Conservation (phyloP, 2,888 invertebrate genomes). For the Drosophila fungiperda region DNA sequence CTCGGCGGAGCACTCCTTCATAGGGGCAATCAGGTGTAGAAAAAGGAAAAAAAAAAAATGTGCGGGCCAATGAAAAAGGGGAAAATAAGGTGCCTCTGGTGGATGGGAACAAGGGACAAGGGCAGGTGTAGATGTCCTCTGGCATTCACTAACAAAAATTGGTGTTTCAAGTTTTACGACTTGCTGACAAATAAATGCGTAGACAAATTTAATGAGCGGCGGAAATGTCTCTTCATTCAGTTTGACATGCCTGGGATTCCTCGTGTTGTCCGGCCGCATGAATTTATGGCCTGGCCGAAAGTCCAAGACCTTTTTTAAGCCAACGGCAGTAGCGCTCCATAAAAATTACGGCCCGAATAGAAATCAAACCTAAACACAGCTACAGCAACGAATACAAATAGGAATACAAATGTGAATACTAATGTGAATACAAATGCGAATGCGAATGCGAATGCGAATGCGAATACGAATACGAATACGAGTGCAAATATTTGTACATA, state of each 20-base stretch:
- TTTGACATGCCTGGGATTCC: constrained; percentile 32
- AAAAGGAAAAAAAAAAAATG: not conserved
- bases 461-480: constrained; percentile 18
- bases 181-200: constrained; percentile 83
- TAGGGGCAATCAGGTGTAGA: constrained; percentile 36
- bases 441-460: constrained; percentile 18
- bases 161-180: constrained; percentile 75
- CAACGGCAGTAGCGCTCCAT: constrained; percentile 54
- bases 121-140: not conserved
- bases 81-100: not conserved
- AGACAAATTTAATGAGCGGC: constrained; percentile 83
- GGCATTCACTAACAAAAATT: constrained; percentile 62
- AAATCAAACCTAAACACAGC: constrained; percentile 49
- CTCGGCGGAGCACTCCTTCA: constrained; percentile 1
- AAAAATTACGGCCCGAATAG: constrained; percentile 63
- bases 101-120: not conserved
- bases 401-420: constrained; percentile 7
- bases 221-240: constrained; percentile 75
- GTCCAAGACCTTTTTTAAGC: constrained; percentile 42
- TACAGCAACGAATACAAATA: constrained; percentile 13
- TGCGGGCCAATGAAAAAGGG: not conserved
- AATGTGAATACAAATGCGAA: constrained; percentile 21
- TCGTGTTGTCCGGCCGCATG: constrained; percentile 23
- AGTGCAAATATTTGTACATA: constrained; percentile 38
- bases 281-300: constrained; percentile 40